These are phyloP conservation scores for Lasioglossum marginatum DNA, from an alignment of 2,888 invertebrate species.

Conservation along the genomic window DNA sequence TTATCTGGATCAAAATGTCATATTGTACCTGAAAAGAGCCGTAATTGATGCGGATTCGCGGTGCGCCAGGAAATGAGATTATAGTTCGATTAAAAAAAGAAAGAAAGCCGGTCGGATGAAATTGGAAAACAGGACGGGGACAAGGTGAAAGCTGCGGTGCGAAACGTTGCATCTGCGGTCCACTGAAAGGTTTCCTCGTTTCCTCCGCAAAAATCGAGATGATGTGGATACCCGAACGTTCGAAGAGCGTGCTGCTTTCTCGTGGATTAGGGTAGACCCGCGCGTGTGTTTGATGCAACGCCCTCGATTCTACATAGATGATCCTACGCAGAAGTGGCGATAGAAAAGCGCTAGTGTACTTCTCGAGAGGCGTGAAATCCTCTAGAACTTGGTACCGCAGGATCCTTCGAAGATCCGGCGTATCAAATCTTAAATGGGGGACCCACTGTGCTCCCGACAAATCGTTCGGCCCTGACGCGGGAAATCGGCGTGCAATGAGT, in stretches of 20 bases:
- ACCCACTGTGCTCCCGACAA: conserved; percentile 51
- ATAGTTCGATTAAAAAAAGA: neutral
- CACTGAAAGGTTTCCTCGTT: conserved; percentile 40
- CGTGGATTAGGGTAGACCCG: neutral
- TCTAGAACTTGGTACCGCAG: conserved; percentile 35
- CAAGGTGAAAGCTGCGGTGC: neutral
- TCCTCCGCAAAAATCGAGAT: conserved; percentile 42
- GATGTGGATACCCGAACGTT: conserved; percentile 19
- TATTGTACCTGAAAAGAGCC: neutral
- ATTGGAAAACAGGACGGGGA: neutral
- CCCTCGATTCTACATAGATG: conserved; percentile 33
- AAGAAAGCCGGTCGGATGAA: neutral
- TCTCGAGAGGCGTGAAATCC: conserved; percentile 70
- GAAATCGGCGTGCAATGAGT: conserved; percentile 62
- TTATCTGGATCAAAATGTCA: conserved; percentile 13
- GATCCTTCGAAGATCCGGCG: conserved; percentile 57
- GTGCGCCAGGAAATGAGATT: conserved; percentile 8
- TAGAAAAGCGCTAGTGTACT: conserved; percentile 22
- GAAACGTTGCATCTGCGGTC: conserved; percentile 41
- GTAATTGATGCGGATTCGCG: conserved; percentile 8
- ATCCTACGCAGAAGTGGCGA: conserved; percentile 37
- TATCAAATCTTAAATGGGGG: conserved; percentile 61
- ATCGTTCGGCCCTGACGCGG: conserved; percentile 60
- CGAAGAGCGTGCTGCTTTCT: conserved; percentile 16
- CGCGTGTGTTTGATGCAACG: conserved; percentile 17